A percentile compares a stretch with the other conserved stretches of the same genome.
Evolutionary conservation across 2,797 vertebrate genomes (phyloP).

Genomic region (Sebastes kiyomatsui): DNA sequence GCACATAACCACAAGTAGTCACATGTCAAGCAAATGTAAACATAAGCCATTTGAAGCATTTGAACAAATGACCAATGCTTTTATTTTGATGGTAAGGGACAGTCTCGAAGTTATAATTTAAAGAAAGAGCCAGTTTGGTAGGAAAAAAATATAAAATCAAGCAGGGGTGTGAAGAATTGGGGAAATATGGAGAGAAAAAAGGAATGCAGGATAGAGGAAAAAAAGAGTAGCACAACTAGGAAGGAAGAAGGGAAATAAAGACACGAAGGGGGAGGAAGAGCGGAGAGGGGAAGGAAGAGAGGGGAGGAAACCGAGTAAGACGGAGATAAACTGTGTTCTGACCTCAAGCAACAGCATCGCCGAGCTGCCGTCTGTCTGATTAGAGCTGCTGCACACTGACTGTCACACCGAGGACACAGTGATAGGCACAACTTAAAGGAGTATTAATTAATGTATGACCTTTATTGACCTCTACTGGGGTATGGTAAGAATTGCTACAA

Average conservation of each 20-base stretch:
- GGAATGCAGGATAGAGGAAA: neutral
- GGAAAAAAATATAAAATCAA: neutral
- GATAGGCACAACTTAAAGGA: conserved; percentile 34
- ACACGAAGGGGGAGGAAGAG: neutral
- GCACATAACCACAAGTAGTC: too few relatives aligned
- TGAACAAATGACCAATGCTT: too few relatives aligned
- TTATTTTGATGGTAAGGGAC: too few relatives aligned
- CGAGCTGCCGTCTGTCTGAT: conserved; percentile 56
- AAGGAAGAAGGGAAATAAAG: neutral
- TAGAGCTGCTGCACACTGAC: conserved; percentile 37
- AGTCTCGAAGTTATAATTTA: too few relatives aligned
- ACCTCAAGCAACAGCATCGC: conserved; percentile 44
- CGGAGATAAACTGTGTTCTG: conserved; percentile 56
- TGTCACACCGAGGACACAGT: conserved; percentile 30
- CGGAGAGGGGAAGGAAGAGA: neutral
- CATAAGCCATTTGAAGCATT: too few relatives aligned
- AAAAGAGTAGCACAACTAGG: neutral
- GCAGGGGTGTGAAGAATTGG: neutral
- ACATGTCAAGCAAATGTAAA: too few relatives aligned
- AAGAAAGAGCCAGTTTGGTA: neutral
- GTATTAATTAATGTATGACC: conserved; percentile 45
- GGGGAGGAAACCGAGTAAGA: conserved; percentile 24
- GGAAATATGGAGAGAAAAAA: neutral
- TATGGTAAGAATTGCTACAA: conserved; percentile 3
- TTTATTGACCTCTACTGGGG: conserved; percentile 20